Base-by-base conservation (phyloP, 2,888 invertebrate genomes). In the Napeogenes sylphis region DNA sequence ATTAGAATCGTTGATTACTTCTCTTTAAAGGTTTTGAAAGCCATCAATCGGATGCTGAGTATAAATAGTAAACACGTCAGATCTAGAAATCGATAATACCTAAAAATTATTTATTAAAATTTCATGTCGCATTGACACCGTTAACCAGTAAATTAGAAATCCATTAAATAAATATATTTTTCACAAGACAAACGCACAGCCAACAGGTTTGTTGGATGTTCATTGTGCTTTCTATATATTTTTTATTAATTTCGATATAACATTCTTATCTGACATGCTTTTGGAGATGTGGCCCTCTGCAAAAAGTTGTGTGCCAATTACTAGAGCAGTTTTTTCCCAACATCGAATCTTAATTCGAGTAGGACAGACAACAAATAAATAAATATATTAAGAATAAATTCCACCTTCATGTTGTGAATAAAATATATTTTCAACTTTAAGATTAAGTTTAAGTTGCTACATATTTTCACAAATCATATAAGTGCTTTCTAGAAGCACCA, bases 321-420 rank as follows among this genome's bases (percentile, higher is more conserved):
- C 47, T 60, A 62, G 53, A 62, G 33, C 53, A 58, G 66, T 64
- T 68, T 68, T 66, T 69, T 66, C 64, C 64, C 0, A 0, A 47
- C 47, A 47, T 21, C 54, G 56, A 59, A 53, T 59, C 60, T 61
- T 66, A 68, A 68, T 68, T 68, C 64, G 63, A 66, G 64, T 30
- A 54, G 65, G 56, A 65, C 62, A 66, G 68, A 38, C 38, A 21
- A 21, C 21, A 21, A 21, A 21, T 21, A 21, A 21, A 21, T 21
- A 21, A 21, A 21, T 1, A 21, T 21, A 21, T 1, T 21, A 21
- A 10, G 8, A 10, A 42, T 42, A 6, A 42, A 8, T 10, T 3
- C 42, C n/a, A n/a, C n/a, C n/a, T n/a, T n/a, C n/a, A n/a, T n/a
- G n/a, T n/a, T n/a, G n/a, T n/a, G n/a, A n/a, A n/a, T n/a, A n/a